Evolutionary conservation across 2,888 invertebrate species (phyloP).

Genomic region (Ophraella communa): DNA sequence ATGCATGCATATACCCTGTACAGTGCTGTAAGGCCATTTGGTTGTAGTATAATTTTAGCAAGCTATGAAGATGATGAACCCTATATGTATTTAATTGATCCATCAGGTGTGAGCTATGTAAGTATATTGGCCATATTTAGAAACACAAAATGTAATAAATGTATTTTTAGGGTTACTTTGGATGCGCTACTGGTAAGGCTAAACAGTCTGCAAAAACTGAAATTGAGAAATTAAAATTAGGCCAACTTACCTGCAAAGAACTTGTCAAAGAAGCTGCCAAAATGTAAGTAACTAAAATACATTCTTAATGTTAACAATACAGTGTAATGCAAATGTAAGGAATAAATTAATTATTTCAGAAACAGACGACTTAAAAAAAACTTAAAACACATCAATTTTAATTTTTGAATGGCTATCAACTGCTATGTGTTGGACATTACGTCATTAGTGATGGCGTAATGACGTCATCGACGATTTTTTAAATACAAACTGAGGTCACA

Average conservation of each 20-base stretch:
- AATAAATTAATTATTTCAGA: too few relatives aligned
- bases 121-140: slow-evolving; percentile 54
- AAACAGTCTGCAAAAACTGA: slow-evolving; percentile 99
- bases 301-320: too few relatives aligned
- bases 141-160: background rate
- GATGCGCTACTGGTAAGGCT: slow-evolving; percentile 98
- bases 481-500: too few relatives aligned
- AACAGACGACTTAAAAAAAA: too few relatives aligned
- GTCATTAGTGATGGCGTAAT: too few relatives aligned
- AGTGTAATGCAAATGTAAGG: too few relatives aligned
- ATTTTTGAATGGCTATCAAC: too few relatives aligned
- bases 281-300: slow-evolving; percentile 67
- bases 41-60: slow-evolving; percentile 88
- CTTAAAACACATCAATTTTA: too few relatives aligned
- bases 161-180: slow-evolving; percentile 81
- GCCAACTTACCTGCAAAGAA: slow-evolving; percentile 83
- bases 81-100: slow-evolving; percentile 93
- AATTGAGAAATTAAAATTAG: slow-evolving; percentile 94
- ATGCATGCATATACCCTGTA: slow-evolving; percentile 98
- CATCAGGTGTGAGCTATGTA: slow-evolving; percentile 94
- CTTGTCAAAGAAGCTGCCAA: slow-evolving; percentile 94
- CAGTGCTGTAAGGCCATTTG: slow-evolving; percentile 97
- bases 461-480: too few relatives aligned
- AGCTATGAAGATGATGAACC: slow-evolving; percentile 86
- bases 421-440: too few relatives aligned